phyloP scores from a whole-genome alignment of 2,113 vertebrate genomes.

The Piprites chloris region DNA sequence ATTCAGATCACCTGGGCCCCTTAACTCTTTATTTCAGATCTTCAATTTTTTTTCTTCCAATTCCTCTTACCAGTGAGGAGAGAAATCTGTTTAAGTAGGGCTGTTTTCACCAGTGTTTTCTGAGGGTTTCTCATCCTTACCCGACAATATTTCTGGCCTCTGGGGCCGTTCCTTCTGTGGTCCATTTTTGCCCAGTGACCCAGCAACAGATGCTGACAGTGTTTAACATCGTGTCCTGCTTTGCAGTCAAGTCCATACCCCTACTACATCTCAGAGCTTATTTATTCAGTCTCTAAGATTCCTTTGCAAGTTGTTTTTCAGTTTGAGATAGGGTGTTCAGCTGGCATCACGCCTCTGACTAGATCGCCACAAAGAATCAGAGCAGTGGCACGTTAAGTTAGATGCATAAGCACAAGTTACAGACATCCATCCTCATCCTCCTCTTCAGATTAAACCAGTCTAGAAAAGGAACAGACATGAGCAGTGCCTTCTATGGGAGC shows the following conservation, averaged over 20 bases:
- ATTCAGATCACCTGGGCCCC: not conserved
- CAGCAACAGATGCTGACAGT: not conserved
- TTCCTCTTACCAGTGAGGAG: not conserved
- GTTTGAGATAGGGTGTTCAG: not conserved
- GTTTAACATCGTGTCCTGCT: not conserved
- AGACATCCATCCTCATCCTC: not conserved
- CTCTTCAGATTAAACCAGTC: accelerated
- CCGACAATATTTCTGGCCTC: not conserved
- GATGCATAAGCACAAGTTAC: not conserved
- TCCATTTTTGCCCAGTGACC: not conserved
- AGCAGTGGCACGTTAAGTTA: not conserved
- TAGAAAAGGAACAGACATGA: not conserved
- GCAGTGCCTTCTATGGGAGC: not conserved
- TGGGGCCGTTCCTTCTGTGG: not conserved
- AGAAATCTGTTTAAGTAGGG: not conserved
- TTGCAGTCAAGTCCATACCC: not conserved
- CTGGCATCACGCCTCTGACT: not conserved
- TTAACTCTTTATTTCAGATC: not conserved
- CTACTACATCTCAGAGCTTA: not conserved
- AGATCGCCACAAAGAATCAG: not conserved
- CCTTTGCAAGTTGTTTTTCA: not conserved
- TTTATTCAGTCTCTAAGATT: not conserved
- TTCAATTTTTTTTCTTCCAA: not conserved
- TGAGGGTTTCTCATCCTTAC: not conserved
- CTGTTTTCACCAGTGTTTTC: not conserved